phyloP scores from a whole-genome alignment of 2,113 vertebrate species.

The Marmota monax region DNA sequence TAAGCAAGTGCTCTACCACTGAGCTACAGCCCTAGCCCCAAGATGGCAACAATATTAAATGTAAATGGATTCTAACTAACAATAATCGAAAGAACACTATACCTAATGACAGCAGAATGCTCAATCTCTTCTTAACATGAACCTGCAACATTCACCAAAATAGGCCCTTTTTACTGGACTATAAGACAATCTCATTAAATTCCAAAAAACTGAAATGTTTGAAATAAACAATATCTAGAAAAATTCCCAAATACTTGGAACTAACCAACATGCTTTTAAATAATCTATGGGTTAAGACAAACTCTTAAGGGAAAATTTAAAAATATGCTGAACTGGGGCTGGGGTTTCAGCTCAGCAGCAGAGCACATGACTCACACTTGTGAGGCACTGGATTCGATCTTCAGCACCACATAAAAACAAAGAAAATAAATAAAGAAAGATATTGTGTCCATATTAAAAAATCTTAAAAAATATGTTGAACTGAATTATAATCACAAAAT shows the following conservation, averaged over 20 bases:
- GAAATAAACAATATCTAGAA: conserved; percentile 2
- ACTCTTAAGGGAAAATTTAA: conserved; percentile 36
- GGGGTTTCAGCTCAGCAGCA: too few species aligned
- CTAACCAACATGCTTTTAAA: neutral
- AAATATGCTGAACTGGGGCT: neutral
- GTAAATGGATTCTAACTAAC: neutral
- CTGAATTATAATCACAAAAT: conserved; percentile 14
- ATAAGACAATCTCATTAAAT: conserved; percentile 43
- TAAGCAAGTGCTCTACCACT: neutral
- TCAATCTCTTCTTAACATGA: neutral
- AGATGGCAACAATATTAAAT: conserved; percentile 30
- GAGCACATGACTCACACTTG: too few species aligned
- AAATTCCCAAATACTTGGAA: conserved; percentile 23
- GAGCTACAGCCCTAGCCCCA: neutral
- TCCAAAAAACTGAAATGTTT: neutral
- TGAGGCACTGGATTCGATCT: too few species aligned
- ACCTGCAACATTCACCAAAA: conserved; percentile 1
- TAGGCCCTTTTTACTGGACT: neutral
- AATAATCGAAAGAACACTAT: too few species aligned
- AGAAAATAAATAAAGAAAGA: too few species aligned
- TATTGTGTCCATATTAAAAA: too few species aligned
- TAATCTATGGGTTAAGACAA: conserved; percentile 21
- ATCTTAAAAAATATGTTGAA: conserved; percentile 4
- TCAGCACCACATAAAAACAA: too few species aligned
- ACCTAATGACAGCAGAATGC: too few species aligned